These are phyloP conservation scores for Phaethon lepturus DNA, from an alignment of 2,113 vertebrate species.

Conservation along the genomic window DNA sequence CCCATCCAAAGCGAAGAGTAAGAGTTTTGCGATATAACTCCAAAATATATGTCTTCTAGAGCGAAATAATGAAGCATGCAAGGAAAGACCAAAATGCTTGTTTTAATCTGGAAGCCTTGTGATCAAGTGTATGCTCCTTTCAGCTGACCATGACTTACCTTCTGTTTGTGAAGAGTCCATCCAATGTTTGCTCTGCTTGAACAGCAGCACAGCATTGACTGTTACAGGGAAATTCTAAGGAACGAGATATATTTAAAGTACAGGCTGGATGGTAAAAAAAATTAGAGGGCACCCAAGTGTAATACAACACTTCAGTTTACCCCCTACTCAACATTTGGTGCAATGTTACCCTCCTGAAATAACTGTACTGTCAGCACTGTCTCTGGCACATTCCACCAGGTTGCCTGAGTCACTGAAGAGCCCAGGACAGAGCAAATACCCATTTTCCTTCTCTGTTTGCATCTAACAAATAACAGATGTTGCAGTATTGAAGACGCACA, in stretches of 20 bases:
- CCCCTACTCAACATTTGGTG: background rate
- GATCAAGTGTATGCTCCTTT: background rate
- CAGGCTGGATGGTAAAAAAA: background rate
- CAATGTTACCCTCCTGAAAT: background rate
- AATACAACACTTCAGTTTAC: background rate
- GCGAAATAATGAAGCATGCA: background rate
- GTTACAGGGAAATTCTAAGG: background rate
- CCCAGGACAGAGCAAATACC: constrained; percentile 18
- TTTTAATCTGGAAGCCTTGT: background rate
- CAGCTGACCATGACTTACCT: background rate
- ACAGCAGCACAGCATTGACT: background rate
- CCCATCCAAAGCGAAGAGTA: background rate
- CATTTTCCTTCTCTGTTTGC: constrained; percentile 4
- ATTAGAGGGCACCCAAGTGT: background rate
- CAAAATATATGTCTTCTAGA: background rate
- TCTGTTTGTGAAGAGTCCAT: background rate
- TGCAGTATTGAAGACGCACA: constrained; percentile 1
- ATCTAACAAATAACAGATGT: constrained; percentile 55
- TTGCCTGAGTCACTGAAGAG: constrained; percentile 12
- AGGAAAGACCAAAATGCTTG: background rate
- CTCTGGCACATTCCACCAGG: background rate
- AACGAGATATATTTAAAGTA: background rate
- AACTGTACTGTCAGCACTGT: background rate
- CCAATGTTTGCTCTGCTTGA: background rate
- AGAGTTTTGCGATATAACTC: background rate